Percentiles rank a stretch among this genome's conserved stretches.
Evolutionary conservation across 2,113 vertebrate genomes (phyloP).

Genomic region (Thermophis baileyi): DNA sequence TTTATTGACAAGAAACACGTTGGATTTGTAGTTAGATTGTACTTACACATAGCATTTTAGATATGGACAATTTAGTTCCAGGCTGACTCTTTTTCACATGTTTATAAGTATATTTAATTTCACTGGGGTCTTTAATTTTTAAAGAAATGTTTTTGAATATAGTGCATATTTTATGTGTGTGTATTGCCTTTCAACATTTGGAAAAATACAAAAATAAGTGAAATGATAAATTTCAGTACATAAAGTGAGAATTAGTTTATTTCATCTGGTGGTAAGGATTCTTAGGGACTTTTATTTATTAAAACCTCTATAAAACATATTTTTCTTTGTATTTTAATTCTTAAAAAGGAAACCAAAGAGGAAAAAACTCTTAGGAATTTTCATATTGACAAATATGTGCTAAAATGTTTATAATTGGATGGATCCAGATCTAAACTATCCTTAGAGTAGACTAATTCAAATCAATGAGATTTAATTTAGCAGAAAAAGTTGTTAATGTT

Average conservation of each 20-base stretch:
- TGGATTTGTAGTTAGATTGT: constrained; percentile 7
- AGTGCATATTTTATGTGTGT: not conserved
- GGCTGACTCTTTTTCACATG: not conserved
- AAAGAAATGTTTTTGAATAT: not conserved
- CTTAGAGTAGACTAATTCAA: not conserved
- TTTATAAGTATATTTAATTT: not conserved
- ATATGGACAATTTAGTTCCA: not conserved
- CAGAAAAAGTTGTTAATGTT: not conserved
- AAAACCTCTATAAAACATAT: not conserved
- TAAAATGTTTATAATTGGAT: not conserved
- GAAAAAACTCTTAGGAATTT: not conserved
- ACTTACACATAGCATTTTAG: not conserved
- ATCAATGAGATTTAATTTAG: not conserved
- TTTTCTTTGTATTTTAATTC: not conserved
- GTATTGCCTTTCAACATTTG: not conserved
- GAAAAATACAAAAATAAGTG: not conserved
- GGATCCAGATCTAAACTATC: not conserved
- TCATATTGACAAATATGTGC: not conserved
- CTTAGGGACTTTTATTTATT: not conserved
- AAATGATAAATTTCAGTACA: not conserved
- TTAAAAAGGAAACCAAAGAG: not conserved
- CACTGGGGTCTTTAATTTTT: not conserved
- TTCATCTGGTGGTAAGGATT: not conserved
- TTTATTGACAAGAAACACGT: not conserved
- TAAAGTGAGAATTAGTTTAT: not conserved